Evolutionary conservation across 2,888 invertebrate genomes (phyloP), one percentile per base, ranked within the genome.

Genomic region (Drosophila phalerata): DNA sequence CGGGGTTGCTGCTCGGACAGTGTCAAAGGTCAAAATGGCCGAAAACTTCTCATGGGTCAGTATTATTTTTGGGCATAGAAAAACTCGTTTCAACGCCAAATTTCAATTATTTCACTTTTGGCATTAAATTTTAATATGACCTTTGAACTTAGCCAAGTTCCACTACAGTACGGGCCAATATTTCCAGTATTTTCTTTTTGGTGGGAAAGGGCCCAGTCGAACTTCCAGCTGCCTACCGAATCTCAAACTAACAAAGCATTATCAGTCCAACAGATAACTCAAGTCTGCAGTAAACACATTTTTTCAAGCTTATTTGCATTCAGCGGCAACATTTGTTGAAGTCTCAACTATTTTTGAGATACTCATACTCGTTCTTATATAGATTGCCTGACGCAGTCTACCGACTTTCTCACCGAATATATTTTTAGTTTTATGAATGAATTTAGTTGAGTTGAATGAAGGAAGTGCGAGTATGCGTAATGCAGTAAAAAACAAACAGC

Each of bases 381-480:
- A 43, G 49, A 63, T 48, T 42, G 17, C 10, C 22, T 72, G 57
- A 71, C 65, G 73, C 53, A 76, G 64, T 48, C 58, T 28, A 42
- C 32, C 40, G 37, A 71, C 56, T 75, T 80, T 81, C 81, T 80
- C 81, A 81, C 85, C 60, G 58, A 64, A 48, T 48, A 61, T 81
- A 81, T 74, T 79, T 81, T 88, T 81, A 84, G 73, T 81, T 84
- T 85, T 79, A 85, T 88, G 87, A 85, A 85, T 85, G 85, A 85
- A 86, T 69, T 81, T 70, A 69, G 52, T 69, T 62, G 32, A 68
- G 66, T 19, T 40, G 34, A 19, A 55, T 64, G 51, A 55, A 87
- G 78, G 85, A 90, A 88, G 90, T 90, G 82, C 79, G 85, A 89
- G 88, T 79, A 77, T 88, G 90, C 91, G 91, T 91, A 91, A 91